A percentile compares a stretch with the other conserved stretches of the same genome.
Evolutionary conservation across 2,888 invertebrate genomes (phyloP).

Genomic region (Nomada flava): DNA sequence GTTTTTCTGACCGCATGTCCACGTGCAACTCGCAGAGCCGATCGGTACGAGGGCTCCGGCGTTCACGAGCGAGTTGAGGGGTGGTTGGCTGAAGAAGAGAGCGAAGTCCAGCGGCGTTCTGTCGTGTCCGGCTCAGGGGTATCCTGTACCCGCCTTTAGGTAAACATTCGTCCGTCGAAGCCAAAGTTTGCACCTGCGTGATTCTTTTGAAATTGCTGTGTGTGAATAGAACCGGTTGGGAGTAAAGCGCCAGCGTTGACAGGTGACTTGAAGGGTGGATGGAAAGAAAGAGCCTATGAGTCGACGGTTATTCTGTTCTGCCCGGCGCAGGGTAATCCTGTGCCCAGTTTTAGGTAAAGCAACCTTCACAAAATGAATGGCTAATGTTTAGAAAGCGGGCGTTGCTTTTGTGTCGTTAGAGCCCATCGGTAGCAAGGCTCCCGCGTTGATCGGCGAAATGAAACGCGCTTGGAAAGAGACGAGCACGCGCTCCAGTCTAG

Average conservation of each 20-base stretch:
- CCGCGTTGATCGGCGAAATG: conserved; percentile 86
- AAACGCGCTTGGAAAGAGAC: conserved; percentile 76
- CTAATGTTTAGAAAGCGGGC: not conserved
- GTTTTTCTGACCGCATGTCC: conserved; percentile 35
- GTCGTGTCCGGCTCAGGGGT: conserved; percentile 90
- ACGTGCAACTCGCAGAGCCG: conserved; percentile 83
- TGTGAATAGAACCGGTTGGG: conserved; percentile 85
- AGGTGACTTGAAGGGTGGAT: conserved; percentile 85
- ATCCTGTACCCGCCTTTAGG: conserved; percentile 86
- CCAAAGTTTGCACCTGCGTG: not conserved
- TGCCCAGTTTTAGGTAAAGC: conserved; percentile 89
- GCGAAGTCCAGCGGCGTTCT: conserved; percentile 84
- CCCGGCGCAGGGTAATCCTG: conserved; percentile 90
- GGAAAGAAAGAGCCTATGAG: conserved; percentile 64
- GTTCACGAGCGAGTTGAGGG: conserved; percentile 86
- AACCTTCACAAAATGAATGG: not conserved
- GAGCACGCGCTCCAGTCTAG: conserved; percentile 81
- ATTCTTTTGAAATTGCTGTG: conserved; percentile 15
- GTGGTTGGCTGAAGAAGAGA: conserved; percentile 75
- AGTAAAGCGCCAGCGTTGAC: conserved; percentile 86
- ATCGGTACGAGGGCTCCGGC: conserved; percentile 86
- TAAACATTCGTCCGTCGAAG: conserved; percentile 71
- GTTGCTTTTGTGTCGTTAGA: conserved; percentile 78
- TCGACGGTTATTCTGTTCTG: conserved; percentile 87
- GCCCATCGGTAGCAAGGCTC: conserved; percentile 86